Base-by-base conservation (phyloP, 1,140 invertebrate genomes). In the Dendrolimus kikuchii region DNA sequence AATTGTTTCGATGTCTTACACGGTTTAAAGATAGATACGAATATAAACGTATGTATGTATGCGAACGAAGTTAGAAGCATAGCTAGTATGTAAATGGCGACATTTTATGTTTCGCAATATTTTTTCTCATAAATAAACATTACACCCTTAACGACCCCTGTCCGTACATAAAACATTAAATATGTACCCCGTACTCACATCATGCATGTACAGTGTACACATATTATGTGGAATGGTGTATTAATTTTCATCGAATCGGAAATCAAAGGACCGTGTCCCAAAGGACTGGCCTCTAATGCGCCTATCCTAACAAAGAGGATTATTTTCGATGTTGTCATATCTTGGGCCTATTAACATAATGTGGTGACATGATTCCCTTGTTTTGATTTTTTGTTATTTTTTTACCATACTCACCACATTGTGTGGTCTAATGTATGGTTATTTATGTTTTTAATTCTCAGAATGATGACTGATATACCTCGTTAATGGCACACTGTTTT, bases 241-340 rank as follows among this genome's bases (percentile, higher is more conserved):
- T 81, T 81, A 78, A 82, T 85, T 79, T 79, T 60, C 71, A 74
- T 81, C 77, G 74, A 74, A 82, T 81, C 71, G 60, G 53, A 74
- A 83, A 82, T 83, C 81, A 85, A 85, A 86, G 77, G 71, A 54
- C 57, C 37, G 9, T 40, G 57, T 76, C 77, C 75, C 81, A 51
- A 46, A 60, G 74, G 75, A 73, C 68, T 39, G 41, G 52, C 64
- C 47, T 57, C 66, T 77, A 77, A 81, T 77, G 72, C 71, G 67
- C 58, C 74, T 72, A 71, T 76, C 69, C 69, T 58, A 68, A 80
- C 72, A 81, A 85, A 85, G 81, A 60, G 81, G 81, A 85, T 85
- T 85, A 85, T 67, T 59, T 68, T 60, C 63, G 51, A 70, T 77
- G 75, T 81, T 77, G 76, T 85, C 75, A 80, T 76, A 83, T 79